Evolutionary conservation across 35 echinoderm and acorn worm species (phyloP).

Genomic region (Holothuria glaberrima): DNA sequence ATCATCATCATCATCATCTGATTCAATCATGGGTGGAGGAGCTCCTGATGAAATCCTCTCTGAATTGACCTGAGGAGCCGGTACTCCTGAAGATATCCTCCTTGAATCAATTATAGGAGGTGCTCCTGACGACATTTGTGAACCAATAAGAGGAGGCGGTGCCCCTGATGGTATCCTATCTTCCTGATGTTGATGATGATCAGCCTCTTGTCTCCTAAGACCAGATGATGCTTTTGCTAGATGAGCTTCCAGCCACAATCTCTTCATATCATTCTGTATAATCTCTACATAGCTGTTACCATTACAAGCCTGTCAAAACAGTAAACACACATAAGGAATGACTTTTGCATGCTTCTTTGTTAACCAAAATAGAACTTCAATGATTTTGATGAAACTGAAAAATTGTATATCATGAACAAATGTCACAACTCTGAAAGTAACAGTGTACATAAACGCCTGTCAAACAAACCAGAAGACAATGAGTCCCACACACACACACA

Average conservation of each 20-base stretch:
- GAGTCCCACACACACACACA: too few relatives aligned
- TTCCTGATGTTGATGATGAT: too few relatives aligned
- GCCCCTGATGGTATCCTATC: not conserved
- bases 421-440: too few relatives aligned
- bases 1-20: constrained; percentile 42
- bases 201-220: not conserved
- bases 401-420: too few relatives aligned
- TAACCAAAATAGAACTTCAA: not conserved
- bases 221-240: constrained; percentile 10
- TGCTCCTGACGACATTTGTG: not conserved
- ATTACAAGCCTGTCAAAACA: constrained; percentile 14
- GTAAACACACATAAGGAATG: not conserved
- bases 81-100: not conserved
- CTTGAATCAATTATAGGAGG: not conserved
- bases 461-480: not conserved
- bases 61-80: not conserved
- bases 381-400: too few relatives aligned
- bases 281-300: constrained; percentile 27
- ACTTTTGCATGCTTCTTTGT: not conserved
- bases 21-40: not conserved
- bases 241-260: constrained; percentile 17
- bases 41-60: not conserved
- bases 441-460: too few relatives aligned
- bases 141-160: not conserved
- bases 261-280: constrained; percentile 9